Conservation (phyloP, 2,888 invertebrate species). For the Agriopis marginaria region DNA sequence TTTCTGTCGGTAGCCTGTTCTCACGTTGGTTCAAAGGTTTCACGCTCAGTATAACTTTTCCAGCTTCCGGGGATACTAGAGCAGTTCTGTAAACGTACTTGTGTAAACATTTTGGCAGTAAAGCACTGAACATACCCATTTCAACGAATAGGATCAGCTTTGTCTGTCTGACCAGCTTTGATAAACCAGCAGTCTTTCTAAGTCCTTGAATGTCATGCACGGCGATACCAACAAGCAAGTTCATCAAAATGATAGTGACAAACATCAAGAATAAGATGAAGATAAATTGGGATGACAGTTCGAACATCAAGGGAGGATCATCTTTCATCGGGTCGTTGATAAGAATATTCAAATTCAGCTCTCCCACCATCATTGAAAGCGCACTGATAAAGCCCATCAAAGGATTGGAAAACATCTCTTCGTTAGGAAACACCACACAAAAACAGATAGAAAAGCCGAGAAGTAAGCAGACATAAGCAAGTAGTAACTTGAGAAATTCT, state of each 20-base stretch:
- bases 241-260: constrained; percentile 95
- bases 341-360: constrained; percentile 91
- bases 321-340: constrained; percentile 90
- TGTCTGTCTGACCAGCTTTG: constrained; percentile 93
- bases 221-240: constrained; percentile 94
- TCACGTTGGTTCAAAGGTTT: constrained; percentile 94
- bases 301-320: constrained; percentile 90
- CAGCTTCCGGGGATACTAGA: constrained; percentile 92
- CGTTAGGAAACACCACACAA: constrained; percentile 94
- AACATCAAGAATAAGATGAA: constrained; percentile 93
- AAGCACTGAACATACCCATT: constrained; percentile 92
- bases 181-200: constrained; percentile 93
- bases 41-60: constrained; percentile 92
- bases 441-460: constrained; percentile 95
- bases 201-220: constrained; percentile 95
- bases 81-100: constrained; percentile 93
- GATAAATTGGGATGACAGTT: constrained; percentile 92
- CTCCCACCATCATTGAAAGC: constrained; percentile 95
- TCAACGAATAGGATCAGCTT: constrained; percentile 94
- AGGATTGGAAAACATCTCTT: constrained; percentile 93
- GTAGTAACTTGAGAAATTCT: constrained; percentile 92
- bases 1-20: constrained; percentile 91
- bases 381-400: constrained; percentile 94
- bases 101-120: constrained; percentile 90
- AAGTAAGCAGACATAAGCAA: constrained; percentile 93